Percentiles rank a stretch among this genome's conserved stretches.
phyloP scores from a whole-genome alignment of 2,888 invertebrate species.

The Neoaliturus tenellus region DNA sequence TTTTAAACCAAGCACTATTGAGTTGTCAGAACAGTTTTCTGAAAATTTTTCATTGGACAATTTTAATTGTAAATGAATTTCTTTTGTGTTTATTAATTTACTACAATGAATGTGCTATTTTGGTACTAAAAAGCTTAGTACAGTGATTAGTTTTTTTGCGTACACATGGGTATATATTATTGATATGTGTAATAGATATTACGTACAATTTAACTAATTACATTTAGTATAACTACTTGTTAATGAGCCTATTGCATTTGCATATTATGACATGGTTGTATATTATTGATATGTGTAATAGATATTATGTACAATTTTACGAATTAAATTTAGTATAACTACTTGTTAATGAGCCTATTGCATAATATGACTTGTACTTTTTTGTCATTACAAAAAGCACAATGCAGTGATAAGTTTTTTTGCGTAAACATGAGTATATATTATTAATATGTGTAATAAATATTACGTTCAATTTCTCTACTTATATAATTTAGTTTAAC shows the following conservation, averaged over 20 bases:
- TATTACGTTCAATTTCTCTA: slow-evolving; percentile 18
- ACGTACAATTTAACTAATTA: too few species aligned
- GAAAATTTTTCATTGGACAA: slow-evolving; percentile 5
- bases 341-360: not conserved
- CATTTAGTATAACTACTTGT: too few species aligned
- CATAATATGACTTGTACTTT: too few species aligned
- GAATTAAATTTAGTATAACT: not conserved
- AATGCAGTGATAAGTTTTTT: not conserved
- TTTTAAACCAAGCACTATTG: slow-evolving; percentile 25
- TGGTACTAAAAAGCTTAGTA: not conserved
- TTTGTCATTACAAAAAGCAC: slow-evolving; percentile 1
- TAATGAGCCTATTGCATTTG: too few species aligned
- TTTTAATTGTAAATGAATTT: slow-evolving; percentile 28
- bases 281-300: not conserved
- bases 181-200: not conserved
- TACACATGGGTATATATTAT: not conserved
- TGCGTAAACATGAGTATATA: not conserved
- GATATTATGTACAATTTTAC: not conserved
- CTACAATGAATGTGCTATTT: slow-evolving; percentile 16
- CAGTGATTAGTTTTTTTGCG: slow-evolving; percentile 4
- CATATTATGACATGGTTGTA: too few species aligned
- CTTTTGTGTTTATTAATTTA: slow-evolving; percentile 17
- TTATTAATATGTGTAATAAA: not conserved
- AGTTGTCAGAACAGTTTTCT: slow-evolving; percentile 39
- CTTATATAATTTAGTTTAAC: not conserved